Base-by-base conservation (phyloP, 2,797 vertebrate species). In the Coluber constrictor region DNA sequence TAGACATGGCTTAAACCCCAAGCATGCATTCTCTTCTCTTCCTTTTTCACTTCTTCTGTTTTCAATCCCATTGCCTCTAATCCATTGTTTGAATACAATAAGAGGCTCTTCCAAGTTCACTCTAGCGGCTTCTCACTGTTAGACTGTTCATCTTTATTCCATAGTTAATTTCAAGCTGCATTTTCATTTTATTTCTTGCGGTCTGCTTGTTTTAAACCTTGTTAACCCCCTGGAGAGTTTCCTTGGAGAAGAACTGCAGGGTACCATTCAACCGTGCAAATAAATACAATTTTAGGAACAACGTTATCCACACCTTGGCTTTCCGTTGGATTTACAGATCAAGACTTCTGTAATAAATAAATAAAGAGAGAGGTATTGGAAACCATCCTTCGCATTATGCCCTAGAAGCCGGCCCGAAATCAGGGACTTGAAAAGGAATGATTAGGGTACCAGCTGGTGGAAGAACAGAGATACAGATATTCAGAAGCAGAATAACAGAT, bases 401-500 rank as follows among this genome's bases (percentile, higher is more conserved):
- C 7, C 15, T 37, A 20, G 70, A 37, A 89, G 86, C 2, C 54
- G 9, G 93, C 93, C 94, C 18, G 5, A 93, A 94, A 90, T 1
- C 32, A 47, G 20, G 18, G 55, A 8, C 37, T 18, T 55, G 7
- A 37, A 54, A 59, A 87, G 10, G 12, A 90, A 59, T 37, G 15
- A 47, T 91, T 43, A 60, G 12, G 20, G 5, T n/a, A 57, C 29
- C 74, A 66, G 12, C 56, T 93, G 90, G 9, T 18, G 89, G 90
- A 79, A 61, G 90, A 90, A 92, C 1, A 94, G 93, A 51, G 5
- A 60, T 91, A 47, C 94, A 93, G 95, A 96, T 91, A 92, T 0
- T 87, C 90, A 92, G 94, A 92, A 94, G 94, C 94, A 93, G 90
- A 74, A 90, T 92, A 7, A 63, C 20, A 89, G 70, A 94, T 25